A percentile compares a stretch with the other conserved stretches of the same genome.
These are phyloP conservation scores for Temnothorax rugatulus DNA, from an alignment of 2,888 invertebrate genomes.

Conservation along the genomic window DNA sequence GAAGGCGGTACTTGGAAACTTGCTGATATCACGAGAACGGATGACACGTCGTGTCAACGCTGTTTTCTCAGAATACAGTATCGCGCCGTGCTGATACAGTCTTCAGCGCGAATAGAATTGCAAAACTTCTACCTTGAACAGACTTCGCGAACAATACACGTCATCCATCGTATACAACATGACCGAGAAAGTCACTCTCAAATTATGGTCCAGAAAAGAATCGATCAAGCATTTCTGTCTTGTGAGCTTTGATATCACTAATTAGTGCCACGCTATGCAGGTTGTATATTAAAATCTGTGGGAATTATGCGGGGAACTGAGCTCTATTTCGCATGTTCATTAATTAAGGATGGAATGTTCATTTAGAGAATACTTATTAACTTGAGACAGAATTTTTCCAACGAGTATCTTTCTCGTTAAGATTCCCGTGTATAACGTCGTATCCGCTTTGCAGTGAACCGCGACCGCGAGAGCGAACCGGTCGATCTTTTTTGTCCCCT, in stretches of 20 bases:
- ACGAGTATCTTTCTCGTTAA: neutral
- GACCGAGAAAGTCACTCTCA: neutral
- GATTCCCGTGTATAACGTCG: neutral
- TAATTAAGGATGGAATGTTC: neutral
- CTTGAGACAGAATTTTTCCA: neutral
- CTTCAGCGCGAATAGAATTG: neutral
- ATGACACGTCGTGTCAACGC: conserved; percentile 1
- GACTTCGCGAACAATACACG: neutral
- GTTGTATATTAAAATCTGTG: neutral
- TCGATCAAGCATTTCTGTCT: neutral
- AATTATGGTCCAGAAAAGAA: neutral
- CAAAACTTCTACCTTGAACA: neutral
- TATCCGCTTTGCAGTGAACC: conserved; percentile 24
- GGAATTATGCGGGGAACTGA: neutral
- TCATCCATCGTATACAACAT: neutral
- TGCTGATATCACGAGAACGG: neutral
- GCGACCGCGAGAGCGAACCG: conserved; percentile 17
- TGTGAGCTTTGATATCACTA: neutral
- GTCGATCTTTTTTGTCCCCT: neutral
- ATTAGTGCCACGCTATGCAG: neutral
- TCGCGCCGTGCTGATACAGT: neutral
- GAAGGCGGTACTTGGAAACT: neutral
- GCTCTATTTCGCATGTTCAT: neutral
- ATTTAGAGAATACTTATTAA: neutral
- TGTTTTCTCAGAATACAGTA: conserved; percentile 17